A percentile compares a stretch with the other conserved stretches of the same genome.
Evolutionary conservation across 2,888 invertebrate species (phyloP).

Genomic region (Pherbina coryleti): DNA sequence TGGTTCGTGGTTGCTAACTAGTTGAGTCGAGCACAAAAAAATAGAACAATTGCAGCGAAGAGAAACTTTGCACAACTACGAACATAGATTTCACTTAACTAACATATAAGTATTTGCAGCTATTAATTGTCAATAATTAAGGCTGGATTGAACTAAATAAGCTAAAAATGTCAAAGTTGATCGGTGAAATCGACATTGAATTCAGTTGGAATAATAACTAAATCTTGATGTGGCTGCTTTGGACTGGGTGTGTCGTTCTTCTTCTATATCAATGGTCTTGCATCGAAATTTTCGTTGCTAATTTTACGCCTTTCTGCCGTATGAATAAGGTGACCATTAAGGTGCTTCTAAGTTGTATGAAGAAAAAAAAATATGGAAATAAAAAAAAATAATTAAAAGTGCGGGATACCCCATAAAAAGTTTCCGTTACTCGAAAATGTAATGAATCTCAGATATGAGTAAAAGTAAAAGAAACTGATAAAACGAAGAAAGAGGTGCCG

Average conservation of each 20-base stretch:
- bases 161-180: slow-evolving; percentile 30
- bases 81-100: neutral
- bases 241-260: neutral
- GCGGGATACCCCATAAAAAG: no score
- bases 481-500: no score
- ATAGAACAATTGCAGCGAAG: neutral
- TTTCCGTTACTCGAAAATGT: no score
- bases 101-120: neutral
- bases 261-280: neutral
- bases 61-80: neutral
- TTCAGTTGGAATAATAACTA: neutral
- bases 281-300: no score
- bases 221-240: neutral
- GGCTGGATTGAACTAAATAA: neutral
- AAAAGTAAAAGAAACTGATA: no score
- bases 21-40: neutral
- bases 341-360: no score
- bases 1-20: no score
- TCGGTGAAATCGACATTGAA: neutral
- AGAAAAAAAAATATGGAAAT: no score
- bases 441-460: no score
- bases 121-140: neutral
- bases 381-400: no score
- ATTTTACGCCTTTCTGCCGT: no score
- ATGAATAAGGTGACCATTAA: no score